These are phyloP conservation scores for Protodeltote pygarga DNA, from an alignment of 2,888 invertebrate species.

Conservation along the genomic window DNA sequence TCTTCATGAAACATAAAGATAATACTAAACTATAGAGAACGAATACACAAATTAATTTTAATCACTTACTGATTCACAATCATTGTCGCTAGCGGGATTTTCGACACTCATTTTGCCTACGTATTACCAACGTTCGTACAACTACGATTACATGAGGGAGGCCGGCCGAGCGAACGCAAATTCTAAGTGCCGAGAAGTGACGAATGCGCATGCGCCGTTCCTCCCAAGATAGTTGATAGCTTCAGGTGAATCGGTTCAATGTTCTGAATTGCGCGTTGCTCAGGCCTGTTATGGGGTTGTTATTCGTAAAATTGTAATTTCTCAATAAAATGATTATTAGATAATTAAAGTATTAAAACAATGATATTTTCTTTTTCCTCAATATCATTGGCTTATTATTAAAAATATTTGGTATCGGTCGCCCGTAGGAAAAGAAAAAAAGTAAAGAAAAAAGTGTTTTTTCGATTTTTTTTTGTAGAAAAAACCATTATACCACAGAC, in stretches of 20 bases:
- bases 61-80: slow-evolving; percentile 88
- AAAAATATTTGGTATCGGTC: too few species aligned
- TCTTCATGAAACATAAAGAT: slow-evolving; percentile 32
- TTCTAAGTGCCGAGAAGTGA: slow-evolving; percentile 88
- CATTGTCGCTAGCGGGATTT: slow-evolving; percentile 87
- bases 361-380: too few species aligned
- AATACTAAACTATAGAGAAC: slow-evolving; percentile 42
- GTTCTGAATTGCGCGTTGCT: slow-evolving; percentile 49
- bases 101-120: slow-evolving; percentile 89
- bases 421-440: too few species aligned
- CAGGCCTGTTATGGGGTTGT: slow-evolving; percentile 10
- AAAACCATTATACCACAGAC: too few species aligned
- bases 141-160: slow-evolving; percentile 76
- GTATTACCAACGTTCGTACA: slow-evolving; percentile 76
- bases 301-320: too few species aligned
- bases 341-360: too few species aligned
- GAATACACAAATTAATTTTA: slow-evolving; percentile 55
- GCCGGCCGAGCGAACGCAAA: slow-evolving; percentile 68
- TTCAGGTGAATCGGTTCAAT: slow-evolving; percentile 70
- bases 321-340: too few species aligned
- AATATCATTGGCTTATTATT: too few species aligned
- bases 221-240: slow-evolving; percentile 53
- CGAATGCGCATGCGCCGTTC: slow-evolving; percentile 88
- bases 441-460: too few species aligned
- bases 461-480: too few species aligned